Percentiles rank a stretch among this genome's conserved stretches.
Conservation (phyloP, 2,888 invertebrate genomes). For the Heteropelma amictum region DNA sequence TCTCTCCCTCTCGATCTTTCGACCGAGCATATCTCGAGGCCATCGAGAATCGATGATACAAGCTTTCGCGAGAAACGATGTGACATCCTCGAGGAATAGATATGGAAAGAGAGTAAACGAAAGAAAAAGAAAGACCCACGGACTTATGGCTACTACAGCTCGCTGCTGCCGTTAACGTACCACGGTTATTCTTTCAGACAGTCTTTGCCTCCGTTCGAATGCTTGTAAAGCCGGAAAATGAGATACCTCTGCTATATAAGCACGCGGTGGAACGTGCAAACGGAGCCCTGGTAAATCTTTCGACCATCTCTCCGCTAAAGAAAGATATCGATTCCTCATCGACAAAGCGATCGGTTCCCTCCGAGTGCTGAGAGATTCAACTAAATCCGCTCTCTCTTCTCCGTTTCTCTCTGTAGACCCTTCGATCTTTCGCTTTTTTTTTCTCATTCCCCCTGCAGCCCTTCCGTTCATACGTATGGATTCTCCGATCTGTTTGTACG, state of each 20-base stretch:
- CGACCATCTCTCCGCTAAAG: conserved; percentile 20
- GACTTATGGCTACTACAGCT: conserved; percentile 24
- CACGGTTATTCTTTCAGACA: not conserved
- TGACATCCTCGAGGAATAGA: not conserved
- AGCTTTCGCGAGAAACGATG: conserved; percentile 32
- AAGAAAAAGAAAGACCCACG: not conserved
- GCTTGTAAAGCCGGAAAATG: conserved; percentile 25
- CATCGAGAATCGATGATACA: conserved; percentile 38
- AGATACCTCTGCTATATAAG: conserved; percentile 23
- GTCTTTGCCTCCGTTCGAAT: not conserved
- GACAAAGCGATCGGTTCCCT: conserved; percentile 41
- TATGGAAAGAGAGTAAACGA: not conserved
- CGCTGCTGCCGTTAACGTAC: not conserved
- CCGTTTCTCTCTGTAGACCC: no score
- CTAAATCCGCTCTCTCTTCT: no score
- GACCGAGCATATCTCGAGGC: conserved; percentile 7
- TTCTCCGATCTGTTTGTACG: conserved; percentile 11
- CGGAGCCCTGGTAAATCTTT: conserved; percentile 29
- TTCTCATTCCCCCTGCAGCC: no score
- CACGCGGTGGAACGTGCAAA: conserved; percentile 4
- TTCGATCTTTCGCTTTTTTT: no score
- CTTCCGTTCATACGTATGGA: conserved; percentile 40
- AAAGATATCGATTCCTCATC: conserved; percentile 49
- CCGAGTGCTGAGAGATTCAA: conserved; percentile 1
- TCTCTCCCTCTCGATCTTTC: conserved; percentile 4